Base-by-base conservation (phyloP, 2,113 vertebrate species). In the Tylochromis polylepis region DNA sequence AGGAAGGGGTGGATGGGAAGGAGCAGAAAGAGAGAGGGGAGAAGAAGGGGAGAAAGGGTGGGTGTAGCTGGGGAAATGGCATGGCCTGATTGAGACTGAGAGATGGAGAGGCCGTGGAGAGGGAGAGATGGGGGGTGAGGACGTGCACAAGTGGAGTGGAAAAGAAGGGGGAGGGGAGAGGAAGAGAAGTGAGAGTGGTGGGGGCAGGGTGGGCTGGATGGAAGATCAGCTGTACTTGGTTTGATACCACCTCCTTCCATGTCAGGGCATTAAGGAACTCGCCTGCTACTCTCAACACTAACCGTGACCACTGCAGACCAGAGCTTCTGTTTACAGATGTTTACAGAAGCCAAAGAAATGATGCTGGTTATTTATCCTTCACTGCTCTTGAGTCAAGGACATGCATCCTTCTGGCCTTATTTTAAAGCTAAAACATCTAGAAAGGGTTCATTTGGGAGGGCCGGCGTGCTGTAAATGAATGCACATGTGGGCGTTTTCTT, bases 21-120 rank as follows among this genome's bases (percentile, higher is more conserved):
- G 7, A 75, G 65, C 41, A 72, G 34, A 11, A 65, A 51, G 65
- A 60, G 46, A 38, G 58, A 55, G 43, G 20, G 11, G 27, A 6
- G 56, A 15, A 77, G 43, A 55, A 5, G 24, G 51, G 15, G 5
- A 24, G 59, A 5, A n/a, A 18, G 46, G 31, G 9, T 20, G 9
- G 70, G 10, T 84, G 79, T n/a, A 38, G 81, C 20, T 31, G 46
- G 53, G 79, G 72, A 88, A 92, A 90, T 85, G 91, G 92, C 89
- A 83, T 2, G 11, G 75, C 79, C 93, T 93, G 94, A 94, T 92
- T 93, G 93, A 86, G 91, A 94, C 53, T 51, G 94, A 46, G 82
- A 95, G 88, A 91, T 87, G 88, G 87, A 51, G 87, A 77, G 81
- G 85, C 77, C 31, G 70, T 57, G 83, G 78, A 58, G 70, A 2